phyloP scores from a whole-genome alignment of 1,140 invertebrate species.

The Lerema accius region DNA sequence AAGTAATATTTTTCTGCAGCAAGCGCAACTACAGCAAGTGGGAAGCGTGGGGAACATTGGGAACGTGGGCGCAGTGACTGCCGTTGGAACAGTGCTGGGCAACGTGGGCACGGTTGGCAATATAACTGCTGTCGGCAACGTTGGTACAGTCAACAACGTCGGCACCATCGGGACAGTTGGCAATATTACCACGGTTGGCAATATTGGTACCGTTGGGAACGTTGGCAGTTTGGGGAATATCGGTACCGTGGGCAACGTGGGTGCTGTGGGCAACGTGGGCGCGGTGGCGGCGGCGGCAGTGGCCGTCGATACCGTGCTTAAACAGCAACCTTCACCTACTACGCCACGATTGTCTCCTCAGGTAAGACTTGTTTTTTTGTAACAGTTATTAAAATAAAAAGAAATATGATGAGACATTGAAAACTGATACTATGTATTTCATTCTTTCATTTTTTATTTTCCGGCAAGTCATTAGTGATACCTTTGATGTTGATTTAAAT shows the following conservation, averaged over 20 bases:
- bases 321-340: slow-evolving; percentile 67
- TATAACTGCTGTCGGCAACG: slow-evolving; percentile 48
- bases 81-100: slow-evolving; percentile 52
- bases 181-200: slow-evolving; percentile 41
- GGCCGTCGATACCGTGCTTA: slow-evolving; percentile 51
- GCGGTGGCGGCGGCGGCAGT: slow-evolving; percentile 47
- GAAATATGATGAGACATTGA: too few species aligned
- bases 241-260: slow-evolving; percentile 42
- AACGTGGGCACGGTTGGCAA: slow-evolving; percentile 42
- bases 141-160: slow-evolving; percentile 41
- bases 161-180: slow-evolving; percentile 44
- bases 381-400: too few species aligned
- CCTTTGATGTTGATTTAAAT: too few species aligned
- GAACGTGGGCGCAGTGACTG: slow-evolving; percentile 38
- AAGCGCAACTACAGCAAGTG: slow-evolving; percentile 72
- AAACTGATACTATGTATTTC: too few species aligned
- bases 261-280: slow-evolving; percentile 43
- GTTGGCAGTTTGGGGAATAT: slow-evolving; percentile 37
- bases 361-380: slow-evolving; percentile 37
- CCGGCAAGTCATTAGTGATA: too few species aligned
- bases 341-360: slow-evolving; percentile 66
- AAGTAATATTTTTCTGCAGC: slow-evolving; percentile 43
- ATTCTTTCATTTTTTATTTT: too few species aligned
- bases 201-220: slow-evolving; percentile 39
- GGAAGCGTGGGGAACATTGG: slow-evolving; percentile 46